Evolutionary conservation across 2,797 vertebrate genomes (phyloP).

Genomic region (Gorsachius magnificus): DNA sequence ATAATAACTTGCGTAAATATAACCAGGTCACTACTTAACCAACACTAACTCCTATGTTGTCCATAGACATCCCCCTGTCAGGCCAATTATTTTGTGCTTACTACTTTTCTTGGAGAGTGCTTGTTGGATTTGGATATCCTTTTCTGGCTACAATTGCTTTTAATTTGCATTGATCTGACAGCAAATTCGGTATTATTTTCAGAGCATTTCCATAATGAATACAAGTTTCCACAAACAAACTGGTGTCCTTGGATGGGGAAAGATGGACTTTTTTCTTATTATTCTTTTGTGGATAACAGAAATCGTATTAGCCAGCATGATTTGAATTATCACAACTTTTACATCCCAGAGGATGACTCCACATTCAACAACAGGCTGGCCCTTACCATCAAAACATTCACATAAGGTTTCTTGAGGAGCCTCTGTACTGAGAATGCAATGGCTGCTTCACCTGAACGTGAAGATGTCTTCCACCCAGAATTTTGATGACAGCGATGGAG

Average conservation of each 20-base stretch:
- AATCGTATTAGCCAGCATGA: neutral
- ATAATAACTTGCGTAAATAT: neutral
- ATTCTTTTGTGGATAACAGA: neutral
- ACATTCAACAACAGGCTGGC: neutral
- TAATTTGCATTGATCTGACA: neutral
- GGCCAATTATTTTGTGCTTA: neutral
- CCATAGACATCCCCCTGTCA: neutral
- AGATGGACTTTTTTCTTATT: neutral
- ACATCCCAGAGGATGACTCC: neutral
- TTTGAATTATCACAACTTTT: neutral
- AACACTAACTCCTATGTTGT: neutral
- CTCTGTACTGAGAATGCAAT: neutral
- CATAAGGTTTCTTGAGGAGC: neutral
- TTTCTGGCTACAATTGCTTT: neutral
- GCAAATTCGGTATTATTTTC: neutral
- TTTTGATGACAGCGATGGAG: neutral
- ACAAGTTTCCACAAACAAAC: neutral
- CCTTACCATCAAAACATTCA: neutral
- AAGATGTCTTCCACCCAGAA: neutral
- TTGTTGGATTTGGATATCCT: neutral
- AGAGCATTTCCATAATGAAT: neutral
- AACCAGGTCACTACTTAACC: neutral
- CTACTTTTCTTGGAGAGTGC: neutral
- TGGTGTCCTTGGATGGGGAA: neutral
- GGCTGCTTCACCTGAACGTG: neutral